Evolutionary conservation across 2,888 invertebrate genomes (phyloP).

Genomic region (Folsomia candida): DNA sequence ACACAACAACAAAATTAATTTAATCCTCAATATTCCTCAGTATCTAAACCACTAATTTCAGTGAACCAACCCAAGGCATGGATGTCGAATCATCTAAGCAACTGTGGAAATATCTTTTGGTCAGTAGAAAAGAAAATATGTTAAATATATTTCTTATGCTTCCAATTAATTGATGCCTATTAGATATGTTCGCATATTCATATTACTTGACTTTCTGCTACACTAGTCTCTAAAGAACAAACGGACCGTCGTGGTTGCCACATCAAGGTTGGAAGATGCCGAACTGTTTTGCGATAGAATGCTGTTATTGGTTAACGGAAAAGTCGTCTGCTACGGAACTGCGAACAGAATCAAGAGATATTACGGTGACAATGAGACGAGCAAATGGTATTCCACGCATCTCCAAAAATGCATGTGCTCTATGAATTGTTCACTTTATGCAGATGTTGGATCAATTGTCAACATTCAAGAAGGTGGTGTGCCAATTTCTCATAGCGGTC

Average conservation of each 20-base stretch:
- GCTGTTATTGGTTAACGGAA: slow-evolving; percentile 31
- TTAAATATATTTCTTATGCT: too few relatives aligned
- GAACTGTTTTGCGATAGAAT: slow-evolving; percentile 34
- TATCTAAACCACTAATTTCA: too few relatives aligned
- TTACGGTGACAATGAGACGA: slow-evolving; percentile 15
- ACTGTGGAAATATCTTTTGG: slow-evolving; percentile 36
- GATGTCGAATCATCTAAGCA: slow-evolving; percentile 27
- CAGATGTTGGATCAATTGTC: slow-evolving; percentile 13
- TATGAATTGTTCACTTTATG: not conserved
- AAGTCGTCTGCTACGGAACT: slow-evolving; percentile 30
- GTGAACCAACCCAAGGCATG: slow-evolving; percentile 33
- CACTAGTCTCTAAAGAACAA: slow-evolving; percentile 17
- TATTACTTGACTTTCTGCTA: not conserved
- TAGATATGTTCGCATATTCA: not conserved
- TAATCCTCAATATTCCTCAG: too few relatives aligned
- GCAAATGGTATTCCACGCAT: too few relatives aligned
- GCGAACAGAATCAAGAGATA: slow-evolving; percentile 21
- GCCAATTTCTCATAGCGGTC: not conserved
- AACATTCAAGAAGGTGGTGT: slow-evolving; percentile 7
- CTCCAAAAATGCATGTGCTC: not conserved
- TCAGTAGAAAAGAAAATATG: too few relatives aligned
- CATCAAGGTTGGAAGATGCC: slow-evolving; percentile 31
- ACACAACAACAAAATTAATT: too few relatives aligned
- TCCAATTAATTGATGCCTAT: too few relatives aligned
- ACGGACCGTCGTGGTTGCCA: slow-evolving; percentile 32